Evolutionary conservation across 1,140 invertebrate species (phyloP).

Genomic region (Scaptomyza hsui): DNA sequence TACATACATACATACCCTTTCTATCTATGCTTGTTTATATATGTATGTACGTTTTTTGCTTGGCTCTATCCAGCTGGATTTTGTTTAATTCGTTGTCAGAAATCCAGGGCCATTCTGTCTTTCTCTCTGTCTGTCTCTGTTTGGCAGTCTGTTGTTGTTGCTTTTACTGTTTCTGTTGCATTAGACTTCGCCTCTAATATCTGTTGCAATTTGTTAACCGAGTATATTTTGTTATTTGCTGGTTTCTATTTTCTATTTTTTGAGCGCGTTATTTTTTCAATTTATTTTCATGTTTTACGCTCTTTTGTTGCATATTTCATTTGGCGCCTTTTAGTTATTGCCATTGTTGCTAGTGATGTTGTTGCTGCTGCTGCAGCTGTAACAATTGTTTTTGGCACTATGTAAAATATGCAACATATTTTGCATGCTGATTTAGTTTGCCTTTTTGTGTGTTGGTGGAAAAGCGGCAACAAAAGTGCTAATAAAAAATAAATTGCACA

Average conservation of each 20-base stretch:
- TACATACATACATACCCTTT: background rate
- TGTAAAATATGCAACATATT: constrained; percentile 81
- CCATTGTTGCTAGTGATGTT: constrained; percentile 43
- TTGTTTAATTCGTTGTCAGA: constrained; percentile 77
- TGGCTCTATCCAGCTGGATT: constrained; percentile 51
- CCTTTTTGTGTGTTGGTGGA: constrained; percentile 38
- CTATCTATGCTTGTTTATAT: background rate
- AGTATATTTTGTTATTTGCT: constrained; percentile 36
- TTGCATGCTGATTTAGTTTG: constrained; percentile 72
- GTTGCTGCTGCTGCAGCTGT: constrained; percentile 29
- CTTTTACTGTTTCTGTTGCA: constrained; percentile 41
- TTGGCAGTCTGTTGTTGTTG: constrained; percentile 1
- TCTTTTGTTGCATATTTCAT: constrained; percentile 82
- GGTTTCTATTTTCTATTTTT: constrained; percentile 23
- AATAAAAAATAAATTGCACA: constrained; percentile 80
- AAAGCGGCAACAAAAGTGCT: constrained; percentile 65
- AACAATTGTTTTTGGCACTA: constrained; percentile 50
- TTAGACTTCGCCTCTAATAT: constrained; percentile 79
- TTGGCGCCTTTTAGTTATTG: constrained; percentile 77
- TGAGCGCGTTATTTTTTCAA: constrained; percentile 54
- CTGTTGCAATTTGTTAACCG: constrained; percentile 79
- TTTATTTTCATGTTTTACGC: constrained; percentile 70
- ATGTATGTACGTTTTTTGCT: background rate
- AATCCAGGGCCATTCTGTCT: constrained; percentile 60
- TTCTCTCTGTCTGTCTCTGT: constrained; percentile 6